These are phyloP conservation scores for Heptranchias perlo DNA, from an alignment of 2,113 vertebrate species.

Conservation along the genomic window DNA sequence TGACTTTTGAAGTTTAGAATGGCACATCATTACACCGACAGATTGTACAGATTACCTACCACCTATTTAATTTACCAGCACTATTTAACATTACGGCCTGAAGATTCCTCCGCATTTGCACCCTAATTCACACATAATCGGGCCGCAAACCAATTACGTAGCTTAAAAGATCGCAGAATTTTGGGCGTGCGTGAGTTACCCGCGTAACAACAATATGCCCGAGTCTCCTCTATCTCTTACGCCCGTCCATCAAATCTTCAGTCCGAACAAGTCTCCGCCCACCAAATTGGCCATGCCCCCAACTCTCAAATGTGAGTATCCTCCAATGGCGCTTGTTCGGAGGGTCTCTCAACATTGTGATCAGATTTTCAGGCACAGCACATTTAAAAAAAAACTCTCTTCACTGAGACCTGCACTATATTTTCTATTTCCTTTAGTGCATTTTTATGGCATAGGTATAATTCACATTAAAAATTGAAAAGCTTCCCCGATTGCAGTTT, in stretches of 20 bases:
- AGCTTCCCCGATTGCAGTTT: no score
- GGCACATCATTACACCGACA: neutral
- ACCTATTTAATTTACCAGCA: neutral
- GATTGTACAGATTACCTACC: neutral
- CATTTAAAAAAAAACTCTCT: no score
- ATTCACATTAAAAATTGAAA: no score
- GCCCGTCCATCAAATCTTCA: neutral
- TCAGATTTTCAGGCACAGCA: neutral
- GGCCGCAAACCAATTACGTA: neutral
- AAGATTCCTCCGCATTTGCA: neutral
- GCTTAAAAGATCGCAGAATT: neutral
- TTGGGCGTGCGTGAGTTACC: neutral
- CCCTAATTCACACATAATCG: neutral
- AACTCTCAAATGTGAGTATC: neutral
- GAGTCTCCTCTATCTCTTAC: neutral
- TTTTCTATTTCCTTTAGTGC: no score
- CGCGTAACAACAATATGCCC: neutral
- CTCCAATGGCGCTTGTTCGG: neutral
- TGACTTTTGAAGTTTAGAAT: slow-evolving; percentile 41
- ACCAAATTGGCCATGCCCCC: neutral
- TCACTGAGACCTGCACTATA: no score
- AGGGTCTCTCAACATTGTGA: neutral
- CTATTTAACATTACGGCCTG: neutral
- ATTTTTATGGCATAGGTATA: no score
- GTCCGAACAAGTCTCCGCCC: neutral